Base-by-base conservation (phyloP, 2,113 vertebrate genomes). In the Micronycteris hirsuta region DNA sequence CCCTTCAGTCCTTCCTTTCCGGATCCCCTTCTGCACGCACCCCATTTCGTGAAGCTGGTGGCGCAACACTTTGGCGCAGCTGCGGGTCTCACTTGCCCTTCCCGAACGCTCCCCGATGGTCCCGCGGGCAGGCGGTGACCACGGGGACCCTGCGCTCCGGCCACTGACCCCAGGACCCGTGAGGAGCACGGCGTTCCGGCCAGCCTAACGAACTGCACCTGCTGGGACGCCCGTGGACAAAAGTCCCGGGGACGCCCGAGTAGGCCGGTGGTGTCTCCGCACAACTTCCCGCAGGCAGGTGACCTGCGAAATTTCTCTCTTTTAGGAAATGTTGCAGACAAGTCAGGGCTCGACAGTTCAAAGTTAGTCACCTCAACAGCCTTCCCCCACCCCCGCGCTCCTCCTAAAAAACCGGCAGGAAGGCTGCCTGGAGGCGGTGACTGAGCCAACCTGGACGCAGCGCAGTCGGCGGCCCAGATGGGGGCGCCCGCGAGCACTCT, bases 251-350 rank as follows among this genome's bases (percentile, higher is more conserved):
- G 89, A 93, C 94, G 97, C 98, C 97, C 97, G 93, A 89, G 98
- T 98, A 98, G 98, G 96, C 97, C 93, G 96, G 98, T 93, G 95
- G 97, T 97, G 96, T 98, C 98, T 97, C 97, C 81, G 96, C 91
- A 33, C 54, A 97, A 96, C 98, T 98, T 98, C 98, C 98, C 93
- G 54, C 94, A 97, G 97, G 98, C 98, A 95, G 97, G 97, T 96
- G 98, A 98, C 98, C 98, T 98, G 98, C 98, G 98, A 98, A 98
- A 97, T 97, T 98, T 98, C 97, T 98, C 97, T 98, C 98, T 98
- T 98, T 98, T 97, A 97, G 96, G 97, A 98, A 98, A 97, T 98
- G 98, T 98, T 97, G 98, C 98, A 96, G 97, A 98, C 97, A 98
- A 98, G 97, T 97, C 96, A 96, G 98, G 97, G 97, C 98, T 98